A percentile compares a stretch with the other conserved stretches of the same genome.
Evolutionary conservation across 2,113 vertebrate species (phyloP).

Genomic region (Lasiurus cinereus): DNA sequence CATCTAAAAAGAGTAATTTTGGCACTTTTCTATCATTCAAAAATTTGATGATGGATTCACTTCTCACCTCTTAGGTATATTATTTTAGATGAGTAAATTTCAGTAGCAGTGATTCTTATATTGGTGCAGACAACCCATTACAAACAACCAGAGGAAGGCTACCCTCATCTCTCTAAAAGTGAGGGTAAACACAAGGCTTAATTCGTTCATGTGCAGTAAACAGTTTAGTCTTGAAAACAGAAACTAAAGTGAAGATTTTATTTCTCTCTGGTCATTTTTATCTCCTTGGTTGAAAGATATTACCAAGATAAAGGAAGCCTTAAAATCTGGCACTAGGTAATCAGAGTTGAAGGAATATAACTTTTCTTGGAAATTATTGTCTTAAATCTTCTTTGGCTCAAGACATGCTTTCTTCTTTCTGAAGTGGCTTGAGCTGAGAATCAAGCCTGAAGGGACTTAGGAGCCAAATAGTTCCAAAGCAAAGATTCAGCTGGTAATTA

Average conservation of each 20-base stretch:
- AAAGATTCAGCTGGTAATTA: conserved; percentile 53
- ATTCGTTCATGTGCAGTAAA: conserved; percentile 68
- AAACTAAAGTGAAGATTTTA: conserved; percentile 60
- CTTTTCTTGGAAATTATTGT: conserved; percentile 42
- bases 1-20: conserved; percentile 68
- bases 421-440: not conserved
- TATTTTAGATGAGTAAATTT: conserved; percentile 72
- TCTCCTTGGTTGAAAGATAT: conserved; percentile 67
- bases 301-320: conserved; percentile 30
- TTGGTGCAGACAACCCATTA: conserved; percentile 64
- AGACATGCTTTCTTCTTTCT: conserved; percentile 52
- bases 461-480: conserved; percentile 25
- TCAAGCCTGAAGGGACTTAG: not conserved
- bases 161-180: conserved; percentile 53
- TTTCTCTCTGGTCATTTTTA: conserved; percentile 66
- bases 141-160: conserved; percentile 58
- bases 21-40: conserved; percentile 70
- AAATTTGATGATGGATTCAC: conserved; percentile 60
- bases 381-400: conserved; percentile 49
- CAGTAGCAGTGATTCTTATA: not conserved
- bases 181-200: conserved; percentile 65
- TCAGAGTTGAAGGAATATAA: conserved; percentile 60
- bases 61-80: conserved; percentile 56
- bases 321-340: conserved; percentile 35
- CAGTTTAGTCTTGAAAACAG: conserved; percentile 51